phyloP scores from a whole-genome alignment of 92 coral and sea anemone genomes.

The Porites divaricata region DNA sequence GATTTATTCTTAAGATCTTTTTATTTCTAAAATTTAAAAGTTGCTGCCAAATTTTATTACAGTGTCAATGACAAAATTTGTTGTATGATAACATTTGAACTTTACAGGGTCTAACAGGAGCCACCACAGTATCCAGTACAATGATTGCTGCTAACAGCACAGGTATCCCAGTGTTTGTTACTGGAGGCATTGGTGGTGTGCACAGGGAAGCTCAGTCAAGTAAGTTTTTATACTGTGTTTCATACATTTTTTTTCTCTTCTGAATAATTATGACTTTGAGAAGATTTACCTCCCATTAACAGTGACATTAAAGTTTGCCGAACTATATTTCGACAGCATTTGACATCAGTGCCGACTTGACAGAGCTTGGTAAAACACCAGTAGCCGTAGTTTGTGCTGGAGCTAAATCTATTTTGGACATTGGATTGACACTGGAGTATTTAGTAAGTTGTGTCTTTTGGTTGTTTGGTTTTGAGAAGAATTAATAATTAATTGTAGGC shows the following conservation, averaged over 20 bases:
- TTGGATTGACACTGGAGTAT: constrained; percentile 89
- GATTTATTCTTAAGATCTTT: too few species aligned
- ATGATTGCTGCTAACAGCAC: constrained; percentile 93
- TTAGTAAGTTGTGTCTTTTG: constrained; percentile 57
- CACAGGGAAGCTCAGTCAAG: constrained; percentile 91
- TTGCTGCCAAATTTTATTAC: too few species aligned
- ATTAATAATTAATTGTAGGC: too few species aligned
- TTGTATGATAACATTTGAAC: not conserved
- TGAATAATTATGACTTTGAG: too few species aligned
- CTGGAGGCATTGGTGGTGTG: constrained; percentile 99
- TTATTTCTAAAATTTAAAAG: too few species aligned
- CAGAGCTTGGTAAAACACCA: constrained; percentile 95
- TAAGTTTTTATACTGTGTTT: constrained; percentile 37
- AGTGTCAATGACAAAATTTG: too few species aligned
- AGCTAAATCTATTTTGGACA: constrained; percentile 93
- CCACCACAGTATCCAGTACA: constrained; percentile 94
- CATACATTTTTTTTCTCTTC: too few species aligned
- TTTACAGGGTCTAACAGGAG: constrained; percentile 89
- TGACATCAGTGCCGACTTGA: constrained; percentile 96
- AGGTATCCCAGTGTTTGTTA: constrained; percentile 96
- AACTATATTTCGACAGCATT: constrained; percentile 70
- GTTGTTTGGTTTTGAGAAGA: not conserved
- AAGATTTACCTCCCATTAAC: too few species aligned
- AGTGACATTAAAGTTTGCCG: too few species aligned
- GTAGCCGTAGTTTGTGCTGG: constrained; percentile 97